Evolutionary conservation across 2,797 vertebrate species (phyloP), one percentile per base, ranked within the genome.

Genomic region (Anguilla obscura): DNA sequence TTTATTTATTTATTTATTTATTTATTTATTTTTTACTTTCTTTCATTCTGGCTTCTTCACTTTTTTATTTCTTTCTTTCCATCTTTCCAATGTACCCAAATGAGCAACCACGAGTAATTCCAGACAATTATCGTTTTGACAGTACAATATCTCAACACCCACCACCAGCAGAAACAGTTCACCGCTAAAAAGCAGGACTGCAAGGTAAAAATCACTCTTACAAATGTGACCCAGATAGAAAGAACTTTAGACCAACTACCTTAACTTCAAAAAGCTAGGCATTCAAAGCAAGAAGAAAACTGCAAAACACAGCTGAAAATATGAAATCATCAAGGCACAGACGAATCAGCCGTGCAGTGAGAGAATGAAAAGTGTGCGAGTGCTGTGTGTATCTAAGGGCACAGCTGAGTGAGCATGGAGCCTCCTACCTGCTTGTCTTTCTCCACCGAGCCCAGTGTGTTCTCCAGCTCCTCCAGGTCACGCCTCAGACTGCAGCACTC

Each of bases 391-490:
- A 82, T 18, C 14, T 74, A 5, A 1, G 10, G 50, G 82, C n/a
- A 5, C 21, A 24, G 36, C 36, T n/a, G 48, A n/a, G 48, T 52
- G 63, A 58, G 36, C 16, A 21, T 69, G 33, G 66, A 27, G 5
- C 33, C 2, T 86, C 89, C 84, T 92, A 96, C 96, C 96, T 95
- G 93, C 88, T 95, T 96, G 6, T 93, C 93, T 60, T 87, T 92
- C 86, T 96, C 94, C 1, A 94, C 92, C 0, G 83, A 85, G 0
- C 90, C 93, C 85, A 96, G 91, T 0, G 92, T 92, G 56, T 85
- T 90, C 91, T 96, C 95, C 93, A 96, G 92, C 14, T 96, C 93
- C 24, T 96, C 95, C 90, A 96, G 89, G 92, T 95, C 94, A 66
- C 88, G 91, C 21, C 93, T 92, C 63, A 96, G 95, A 92, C 89